Base-by-base conservation (phyloP, 2,113 vertebrate species). In the Glareola pratincola region DNA sequence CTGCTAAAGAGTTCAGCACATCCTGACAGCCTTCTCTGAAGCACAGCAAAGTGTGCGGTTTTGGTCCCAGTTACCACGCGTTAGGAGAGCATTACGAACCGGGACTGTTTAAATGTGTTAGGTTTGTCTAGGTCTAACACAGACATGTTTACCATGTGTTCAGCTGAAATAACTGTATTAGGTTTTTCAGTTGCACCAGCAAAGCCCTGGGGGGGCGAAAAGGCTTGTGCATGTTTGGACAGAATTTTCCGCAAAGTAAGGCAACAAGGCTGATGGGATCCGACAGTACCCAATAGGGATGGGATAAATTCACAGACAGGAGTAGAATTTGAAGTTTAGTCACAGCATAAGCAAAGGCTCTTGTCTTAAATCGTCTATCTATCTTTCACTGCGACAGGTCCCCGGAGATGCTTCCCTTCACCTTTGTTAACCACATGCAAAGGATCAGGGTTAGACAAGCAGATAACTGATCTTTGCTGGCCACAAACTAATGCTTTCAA, bases 41-140 rank as follows among this genome's bases (percentile, higher is more conserved):
- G 22, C 0, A 0, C 18, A 39, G 8, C 4, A 18, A 59, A 43
- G 6, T 0, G 23, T n/a, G 8, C 0, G 1, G 1, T 77, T 63
- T 68, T 34, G 3, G 50, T 32, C 17, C 37, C 29, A 39, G 2
- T 6, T 14, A 15, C 23, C 0, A 6, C 1, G 2, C 18, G 4
- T 21, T 12, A 68, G 56, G 71, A 41, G 43, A 75, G 2, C 41
- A 14, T 36, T 47, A 29, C 4, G 37, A 47, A 27, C 11, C 47
- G 24, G 24, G 30, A 17, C 21, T 36, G 6, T 26, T 85, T 69
- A 57, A 43, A 34, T 74, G 41, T 15, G n/a, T 69, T 74, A 43
- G 39, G 22, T 26, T 73, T 68, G 6, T 59, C n/a, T 39, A 50
- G 22, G n/a, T 79, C 57, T 74, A 63, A 43, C 23, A 26, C 29